A percentile compares a stretch with the other conserved stretches of the same genome.
phyloP scores from a whole-genome alignment of 2,888 invertebrate genomes.

The Acrobasis repandana region DNA sequence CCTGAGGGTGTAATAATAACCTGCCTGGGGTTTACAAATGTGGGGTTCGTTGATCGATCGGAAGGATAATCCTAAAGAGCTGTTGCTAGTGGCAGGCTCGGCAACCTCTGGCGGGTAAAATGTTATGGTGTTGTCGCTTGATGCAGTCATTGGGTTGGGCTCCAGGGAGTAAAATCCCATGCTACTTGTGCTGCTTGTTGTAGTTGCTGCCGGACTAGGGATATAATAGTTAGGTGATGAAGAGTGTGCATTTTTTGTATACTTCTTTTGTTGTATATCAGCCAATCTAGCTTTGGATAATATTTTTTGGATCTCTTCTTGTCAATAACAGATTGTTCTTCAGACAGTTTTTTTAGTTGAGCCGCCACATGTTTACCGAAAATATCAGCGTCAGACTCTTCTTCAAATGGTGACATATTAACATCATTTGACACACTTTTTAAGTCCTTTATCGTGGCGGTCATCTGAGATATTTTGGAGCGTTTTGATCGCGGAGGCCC shows the following conservation, averaged over 20 bases:
- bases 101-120: too few relatives aligned
- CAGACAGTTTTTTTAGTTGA: slow-evolving; percentile 21
- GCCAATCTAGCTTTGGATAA: slow-evolving; percentile 16
- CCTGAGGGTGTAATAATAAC: too few relatives aligned
- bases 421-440: too few relatives aligned
- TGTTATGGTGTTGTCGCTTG: too few relatives aligned
- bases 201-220: not conserved
- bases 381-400: slow-evolving; percentile 19
- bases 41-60: too few relatives aligned
- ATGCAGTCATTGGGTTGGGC: not conserved
- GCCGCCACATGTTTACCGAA: slow-evolving; percentile 21
- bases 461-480: slow-evolving; percentile 29
- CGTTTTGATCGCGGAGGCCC: slow-evolving; percentile 25
- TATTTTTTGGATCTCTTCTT: slow-evolving; percentile 23
- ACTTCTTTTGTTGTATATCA: slow-evolving; percentile 1
- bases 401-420: not conserved
- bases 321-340: slow-evolving; percentile 25
- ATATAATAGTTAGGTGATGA: not conserved
- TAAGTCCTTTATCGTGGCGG: slow-evolving; percentile 29
- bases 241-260: not conserved
- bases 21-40: too few relatives aligned
- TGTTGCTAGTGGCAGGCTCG: too few relatives aligned
- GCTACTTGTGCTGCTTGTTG: not conserved
- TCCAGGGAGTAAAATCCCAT: not conserved
- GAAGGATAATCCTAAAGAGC: too few relatives aligned